phyloP scores from a whole-genome alignment of 1,140 invertebrate species.

The Pogonus chalceus region DNA sequence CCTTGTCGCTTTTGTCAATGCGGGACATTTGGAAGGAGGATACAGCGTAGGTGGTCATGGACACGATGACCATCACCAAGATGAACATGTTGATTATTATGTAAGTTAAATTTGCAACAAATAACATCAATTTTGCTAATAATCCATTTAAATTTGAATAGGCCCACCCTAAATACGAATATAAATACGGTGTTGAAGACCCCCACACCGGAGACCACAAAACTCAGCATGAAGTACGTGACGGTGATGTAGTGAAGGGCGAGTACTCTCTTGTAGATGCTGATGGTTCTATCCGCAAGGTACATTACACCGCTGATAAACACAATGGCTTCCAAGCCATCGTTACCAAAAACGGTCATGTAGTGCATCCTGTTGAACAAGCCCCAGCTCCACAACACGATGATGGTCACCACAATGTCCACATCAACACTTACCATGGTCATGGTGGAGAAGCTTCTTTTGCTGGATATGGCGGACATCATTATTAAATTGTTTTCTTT shows the following conservation, averaged over 20 bases:
- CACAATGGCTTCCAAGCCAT: constrained; percentile 33
- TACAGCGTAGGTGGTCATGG: not conserved
- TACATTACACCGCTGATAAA: constrained; percentile 43
- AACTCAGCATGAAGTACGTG: no score
- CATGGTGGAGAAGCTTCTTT: no score
- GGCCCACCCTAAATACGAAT: no score
- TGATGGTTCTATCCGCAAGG: constrained; percentile 42
- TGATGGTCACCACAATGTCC: constrained; percentile 9
- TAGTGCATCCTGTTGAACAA: constrained; percentile 6
- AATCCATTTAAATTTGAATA: no score
- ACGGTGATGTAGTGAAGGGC: no score
- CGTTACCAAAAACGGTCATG: constrained; percentile 11
- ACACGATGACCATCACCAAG: constrained; percentile 23
- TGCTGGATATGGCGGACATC: no score
- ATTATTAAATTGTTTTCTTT: no score
- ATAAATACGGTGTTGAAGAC: no score
- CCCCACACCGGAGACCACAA: no score
- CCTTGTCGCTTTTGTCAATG: not conserved
- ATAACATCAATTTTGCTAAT: constrained; percentile 23
- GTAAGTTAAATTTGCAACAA: constrained; percentile 33
- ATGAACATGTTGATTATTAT: constrained; percentile 42
- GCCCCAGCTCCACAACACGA: constrained; percentile 11
- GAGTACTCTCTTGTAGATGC: constrained; percentile 41
- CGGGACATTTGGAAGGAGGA: not conserved
- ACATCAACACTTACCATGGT: no score